Evolutionary conservation across 2,797 vertebrate genomes (phyloP).

Genomic region (Enteromius anoplus): DNA sequence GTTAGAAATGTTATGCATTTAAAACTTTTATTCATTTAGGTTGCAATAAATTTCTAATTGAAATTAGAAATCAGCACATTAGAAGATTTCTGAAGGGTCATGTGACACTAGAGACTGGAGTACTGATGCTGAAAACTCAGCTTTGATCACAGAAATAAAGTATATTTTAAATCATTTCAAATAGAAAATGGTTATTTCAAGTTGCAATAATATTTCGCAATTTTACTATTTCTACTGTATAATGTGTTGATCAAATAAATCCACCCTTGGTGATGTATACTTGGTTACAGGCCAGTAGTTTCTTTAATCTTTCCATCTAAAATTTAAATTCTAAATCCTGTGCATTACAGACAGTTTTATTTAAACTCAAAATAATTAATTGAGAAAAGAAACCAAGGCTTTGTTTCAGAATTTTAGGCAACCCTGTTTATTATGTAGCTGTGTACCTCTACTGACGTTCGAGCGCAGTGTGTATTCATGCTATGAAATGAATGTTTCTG

Average conservation of each 20-base stretch:
- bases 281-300: neutral
- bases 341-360: neutral
- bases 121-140: neutral
- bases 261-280: neutral
- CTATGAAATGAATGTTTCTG: neutral
- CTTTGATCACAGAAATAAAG: neutral
- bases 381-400: neutral
- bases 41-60: too few relatives aligned
- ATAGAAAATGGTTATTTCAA: neutral
- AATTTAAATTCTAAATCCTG: neutral
- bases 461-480: neutral
- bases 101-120: neutral
- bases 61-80: neutral
- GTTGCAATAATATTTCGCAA: neutral
- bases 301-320: neutral
- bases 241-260: neutral
- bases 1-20: conserved; percentile 61
- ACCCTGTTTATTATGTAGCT: neutral
- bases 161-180: neutral
- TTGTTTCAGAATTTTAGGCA: neutral
- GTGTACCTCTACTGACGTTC: neutral
- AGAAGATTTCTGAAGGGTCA: neutral
- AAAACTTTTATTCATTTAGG: too few relatives aligned
- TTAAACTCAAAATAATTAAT: neutral
- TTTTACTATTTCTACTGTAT: neutral